Evolutionary conservation across 2,888 invertebrate species (phyloP), one percentile per base, ranked within the genome.

Genomic region (Strigamia crassipes): DNA sequence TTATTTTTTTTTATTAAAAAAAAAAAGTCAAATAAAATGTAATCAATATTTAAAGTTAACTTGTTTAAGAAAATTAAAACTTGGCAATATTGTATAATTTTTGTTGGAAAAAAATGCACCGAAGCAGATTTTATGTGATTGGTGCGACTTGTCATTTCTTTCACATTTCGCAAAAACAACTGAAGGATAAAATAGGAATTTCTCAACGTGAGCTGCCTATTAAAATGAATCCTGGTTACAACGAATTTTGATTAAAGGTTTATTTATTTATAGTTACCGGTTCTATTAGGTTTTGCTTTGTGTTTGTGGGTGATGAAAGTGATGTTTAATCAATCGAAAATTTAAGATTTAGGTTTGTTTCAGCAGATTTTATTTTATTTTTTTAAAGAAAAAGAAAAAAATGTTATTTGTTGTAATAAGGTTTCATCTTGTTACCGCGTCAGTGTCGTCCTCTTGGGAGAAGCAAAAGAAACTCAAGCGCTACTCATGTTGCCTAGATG

Each of bases 151-250:
- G 66, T 66, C 66, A 66, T 66, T 66, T 23, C 66, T 66, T 66
- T 66, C 66, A 66, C 66, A 66, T 66, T 66, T 66, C 66, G 27
- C 66, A 66, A 66, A 66, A 66, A 66, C 66, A 66, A 66, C 66
- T 66, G 66, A 66, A 66, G 66, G 66, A 66, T 66, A 66, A 66
- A 66, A 66, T 66, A 66, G 66, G 66, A 66, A 66, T 66, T 66
- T 66, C 66, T 66, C 66, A 66, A 66, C 66, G 66, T 66, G 66
- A 66, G 66, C 15, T 66, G 66, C 66, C 66, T 66, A 66, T 66
- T 66, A 66, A 23, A 66, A 66, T 66, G 27, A 66, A 66, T 9
- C 66, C 66, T 27, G 12, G 21, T 27, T 66, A 66, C 15, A 66
- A 3, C 66, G 66, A 66, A 66, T 23, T 27, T 10, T 23, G 21